Percentiles rank a stretch among this genome's conserved stretches.
Conservation (phyloP, 1,140 invertebrate species). For the Caerostris extrusa region DNA sequence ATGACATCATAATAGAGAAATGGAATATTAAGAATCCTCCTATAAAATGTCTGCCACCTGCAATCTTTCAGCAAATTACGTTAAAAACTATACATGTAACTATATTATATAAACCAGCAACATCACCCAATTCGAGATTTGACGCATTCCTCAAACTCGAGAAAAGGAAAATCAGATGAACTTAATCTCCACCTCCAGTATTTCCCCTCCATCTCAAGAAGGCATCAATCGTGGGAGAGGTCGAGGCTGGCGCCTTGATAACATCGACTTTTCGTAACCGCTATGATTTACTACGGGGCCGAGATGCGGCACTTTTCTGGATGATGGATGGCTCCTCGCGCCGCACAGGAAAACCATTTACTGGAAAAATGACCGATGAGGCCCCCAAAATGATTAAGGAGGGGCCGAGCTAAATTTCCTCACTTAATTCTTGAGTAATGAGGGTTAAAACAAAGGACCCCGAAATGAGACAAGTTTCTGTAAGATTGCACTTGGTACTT, state of each 20-base stretch:
- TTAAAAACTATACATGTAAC: too few relatives aligned
- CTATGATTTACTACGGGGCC: conserved; percentile 62
- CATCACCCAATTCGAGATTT: too few relatives aligned
- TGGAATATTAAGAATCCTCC: too few relatives aligned
- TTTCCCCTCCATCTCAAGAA: neutral
- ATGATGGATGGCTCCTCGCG: conserved; percentile 7
- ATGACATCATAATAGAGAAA: too few relatives aligned
- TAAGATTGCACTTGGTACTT: too few relatives aligned
- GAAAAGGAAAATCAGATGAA: neutral
- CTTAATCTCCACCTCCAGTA: conserved; percentile 15
- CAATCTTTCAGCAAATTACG: too few relatives aligned
- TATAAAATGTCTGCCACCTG: too few relatives aligned
- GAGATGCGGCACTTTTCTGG: neutral
- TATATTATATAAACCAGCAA: too few relatives aligned
- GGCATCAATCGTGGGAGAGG: neutral
- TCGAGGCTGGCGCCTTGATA: conserved; percentile 35
- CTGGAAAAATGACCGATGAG: conserved; percentile 67
- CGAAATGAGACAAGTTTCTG: too few relatives aligned
- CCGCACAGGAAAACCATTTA: conserved; percentile 49
- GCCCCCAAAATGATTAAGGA: conserved; percentile 49
- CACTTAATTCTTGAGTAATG: conserved; percentile 65
- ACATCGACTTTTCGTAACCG: conserved; percentile 72
- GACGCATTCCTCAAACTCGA: too few relatives aligned
- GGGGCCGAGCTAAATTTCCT: conserved; percentile 7
- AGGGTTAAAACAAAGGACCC: conserved; percentile 58